These are phyloP conservation scores for Clanis bilineata DNA, from an alignment of 2,888 invertebrate genomes.

Conservation along the genomic window DNA sequence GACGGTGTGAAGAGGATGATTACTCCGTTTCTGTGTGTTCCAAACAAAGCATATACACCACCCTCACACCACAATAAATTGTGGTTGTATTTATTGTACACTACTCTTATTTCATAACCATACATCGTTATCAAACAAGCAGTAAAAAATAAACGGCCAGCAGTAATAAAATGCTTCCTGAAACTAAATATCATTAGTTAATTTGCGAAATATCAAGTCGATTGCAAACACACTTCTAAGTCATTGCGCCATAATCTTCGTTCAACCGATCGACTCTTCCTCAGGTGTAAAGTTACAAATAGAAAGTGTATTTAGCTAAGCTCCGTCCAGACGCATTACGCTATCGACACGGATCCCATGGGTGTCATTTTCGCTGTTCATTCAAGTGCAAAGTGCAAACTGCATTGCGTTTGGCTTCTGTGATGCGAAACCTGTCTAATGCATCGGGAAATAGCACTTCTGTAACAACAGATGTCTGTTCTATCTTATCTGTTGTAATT, in stretches of 20 bases:
- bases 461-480: neutral
- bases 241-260: neutral
- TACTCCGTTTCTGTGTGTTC: too few species aligned
- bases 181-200: neutral
- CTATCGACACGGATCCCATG: slow-evolving; percentile 27
- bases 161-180: neutral
- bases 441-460: slow-evolving; percentile 25
- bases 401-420: slow-evolving; percentile 41
- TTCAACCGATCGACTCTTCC: neutral
- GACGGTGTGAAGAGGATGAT: too few species aligned
- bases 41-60: too few species aligned
- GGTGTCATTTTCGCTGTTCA: slow-evolving; percentile 46
- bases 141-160: too few species aligned
- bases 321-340: neutral
- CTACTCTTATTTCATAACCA: too few species aligned
- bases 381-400: slow-evolving; percentile 49
- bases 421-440: slow-evolving; percentile 49
- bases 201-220: neutral
- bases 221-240: neutral
- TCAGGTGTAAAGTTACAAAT: neutral
- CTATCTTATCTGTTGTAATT: neutral
- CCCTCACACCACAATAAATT: too few species aligned
- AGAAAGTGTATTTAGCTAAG: neutral
- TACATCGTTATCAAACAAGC: too few species aligned
- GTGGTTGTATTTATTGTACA: too few species aligned